Base-by-base conservation (phyloP, 2,888 invertebrate genomes). In the Pammene aurita region DNA sequence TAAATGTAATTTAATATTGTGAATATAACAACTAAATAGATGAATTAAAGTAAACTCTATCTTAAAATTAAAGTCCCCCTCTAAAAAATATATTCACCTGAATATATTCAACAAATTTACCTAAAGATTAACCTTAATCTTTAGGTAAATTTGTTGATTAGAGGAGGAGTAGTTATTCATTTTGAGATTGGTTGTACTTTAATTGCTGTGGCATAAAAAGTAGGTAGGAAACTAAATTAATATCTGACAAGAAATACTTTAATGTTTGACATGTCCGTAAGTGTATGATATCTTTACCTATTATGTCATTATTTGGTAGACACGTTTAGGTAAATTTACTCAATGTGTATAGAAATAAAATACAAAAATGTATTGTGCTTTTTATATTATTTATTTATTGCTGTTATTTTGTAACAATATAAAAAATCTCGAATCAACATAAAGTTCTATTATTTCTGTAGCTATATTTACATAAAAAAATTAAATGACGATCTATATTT, bases 311-410 rank as follows among this genome's bases (percentile, higher is more conserved):
- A 60, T 48, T 60, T 52, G 60, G 46, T 69, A 60, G 55, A 65
- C 71, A 44, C 26, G 41, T 38, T 50, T 52, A 50, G 64, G 35
- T 52, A 64, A 63, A 67, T 56, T 60, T 46, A 63, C 48, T 66
- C 63, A 50, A 16, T 42, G 26, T 54, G 50, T 55, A 55, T 65
- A 68, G 52, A 54, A 58, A 69, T 66, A 56, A 65, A 67, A 62
- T 71, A 72, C 71, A 41, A 60, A 63, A 71, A 71, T 68, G 66
- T 80, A 84, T 80, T 83, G 82, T 82, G 82, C 84, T 86, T 86
- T 73, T 84, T 86, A 84, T 82, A 86, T 83, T 81, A 88, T 87
- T 84, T 87, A 88, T 88, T 88, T 88, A 88, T 88, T 88, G 84
- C 85, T 83, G 86, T 85, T 87, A 86, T 83, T 84, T 85, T 83